Percentiles rank a stretch among this genome's conserved stretches.
These are phyloP conservation scores for Paracentrotus lividus DNA, from an alignment of 53 echinoderm and acorn worm genomes.

Conservation along the genomic window DNA sequence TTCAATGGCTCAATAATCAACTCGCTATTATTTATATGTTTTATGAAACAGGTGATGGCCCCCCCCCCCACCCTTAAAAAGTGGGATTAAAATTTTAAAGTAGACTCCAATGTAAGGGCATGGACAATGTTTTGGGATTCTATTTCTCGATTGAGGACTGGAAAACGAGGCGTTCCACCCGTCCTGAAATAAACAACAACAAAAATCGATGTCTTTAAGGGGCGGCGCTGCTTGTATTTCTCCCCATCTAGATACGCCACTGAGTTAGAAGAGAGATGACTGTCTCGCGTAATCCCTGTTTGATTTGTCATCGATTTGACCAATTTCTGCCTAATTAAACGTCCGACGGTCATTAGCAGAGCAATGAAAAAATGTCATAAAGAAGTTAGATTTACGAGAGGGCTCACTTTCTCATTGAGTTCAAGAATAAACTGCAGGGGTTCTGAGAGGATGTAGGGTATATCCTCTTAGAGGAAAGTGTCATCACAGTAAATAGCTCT, in stretches of 20 bases:
- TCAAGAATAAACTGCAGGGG: constrained; percentile 27
- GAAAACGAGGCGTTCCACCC: too few species aligned
- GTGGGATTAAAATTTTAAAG: too few species aligned
- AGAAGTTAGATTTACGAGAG: not conserved
- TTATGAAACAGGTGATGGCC: too few species aligned
- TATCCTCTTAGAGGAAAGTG: constrained; percentile 4
- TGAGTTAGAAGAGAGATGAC: not conserved
- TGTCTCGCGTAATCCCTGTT: not conserved
- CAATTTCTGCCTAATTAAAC: constrained; percentile 41
- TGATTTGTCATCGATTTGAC: constrained; percentile 1
- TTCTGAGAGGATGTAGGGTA: constrained; percentile 1
- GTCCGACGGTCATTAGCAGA: not conserved
- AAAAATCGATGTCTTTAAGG: too few species aligned
- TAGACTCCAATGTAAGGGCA: too few species aligned
- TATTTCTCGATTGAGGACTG: too few species aligned
- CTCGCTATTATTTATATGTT: too few species aligned
- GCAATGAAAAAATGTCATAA: constrained; percentile 24
- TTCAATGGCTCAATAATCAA: too few species aligned
- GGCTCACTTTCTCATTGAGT: not conserved
- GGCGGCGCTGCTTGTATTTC: not conserved
- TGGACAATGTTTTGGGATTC: too few species aligned
- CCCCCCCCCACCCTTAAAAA: too few species aligned
- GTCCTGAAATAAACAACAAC: too few species aligned
- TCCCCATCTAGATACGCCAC: not conserved
- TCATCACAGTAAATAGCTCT: not conserved